These are phyloP conservation scores for Lasiurus borealis DNA, from an alignment of 2,113 vertebrate species.

Conservation along the genomic window DNA sequence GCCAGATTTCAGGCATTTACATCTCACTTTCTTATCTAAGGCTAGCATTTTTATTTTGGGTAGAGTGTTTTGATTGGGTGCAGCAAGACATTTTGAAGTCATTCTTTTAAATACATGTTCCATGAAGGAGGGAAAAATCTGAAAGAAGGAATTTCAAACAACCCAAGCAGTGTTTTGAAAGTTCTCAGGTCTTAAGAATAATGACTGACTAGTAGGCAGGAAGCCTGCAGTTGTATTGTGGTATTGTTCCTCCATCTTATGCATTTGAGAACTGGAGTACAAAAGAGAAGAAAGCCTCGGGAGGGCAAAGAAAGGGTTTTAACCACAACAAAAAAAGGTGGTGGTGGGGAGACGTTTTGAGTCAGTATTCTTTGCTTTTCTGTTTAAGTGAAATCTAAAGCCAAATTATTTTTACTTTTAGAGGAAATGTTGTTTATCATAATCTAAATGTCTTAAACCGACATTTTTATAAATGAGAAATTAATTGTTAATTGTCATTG, in stretches of 20 bases:
- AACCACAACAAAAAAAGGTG: background rate
- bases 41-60: conserved; percentile 46
- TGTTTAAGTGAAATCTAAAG: conserved; percentile 62
- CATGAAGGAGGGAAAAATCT: conserved; percentile 73
- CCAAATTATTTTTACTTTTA: conserved; percentile 69
- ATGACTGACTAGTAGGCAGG: conserved; percentile 82
- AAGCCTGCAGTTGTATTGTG: conserved; percentile 76
- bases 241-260: conserved; percentile 70
- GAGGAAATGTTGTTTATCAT: conserved; percentile 53
- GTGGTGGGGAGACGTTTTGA: background rate
- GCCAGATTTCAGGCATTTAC: conserved; percentile 10
- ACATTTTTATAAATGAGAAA: conserved; percentile 65
- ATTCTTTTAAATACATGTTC: conserved; percentile 71
- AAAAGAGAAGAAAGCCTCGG: conserved; percentile 75
- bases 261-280: conserved; percentile 72
- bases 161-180: conserved; percentile 70
- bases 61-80: conserved; percentile 64
- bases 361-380: conserved; percentile 62
- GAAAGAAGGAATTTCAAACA: conserved; percentile 81
- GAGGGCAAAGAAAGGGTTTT: conserved; percentile 52
- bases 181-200: conserved; percentile 75
- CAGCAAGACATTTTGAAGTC: conserved; percentile 69
- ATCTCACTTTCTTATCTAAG: conserved; percentile 23
- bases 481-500: conserved; percentile 45
- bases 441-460: conserved; percentile 37